A percentile compares a stretch with the other conserved stretches of the same genome.
Evolutionary conservation across 64 coral and sea anemone genomes (phyloP).

Genomic region (Montipora cactus): DNA sequence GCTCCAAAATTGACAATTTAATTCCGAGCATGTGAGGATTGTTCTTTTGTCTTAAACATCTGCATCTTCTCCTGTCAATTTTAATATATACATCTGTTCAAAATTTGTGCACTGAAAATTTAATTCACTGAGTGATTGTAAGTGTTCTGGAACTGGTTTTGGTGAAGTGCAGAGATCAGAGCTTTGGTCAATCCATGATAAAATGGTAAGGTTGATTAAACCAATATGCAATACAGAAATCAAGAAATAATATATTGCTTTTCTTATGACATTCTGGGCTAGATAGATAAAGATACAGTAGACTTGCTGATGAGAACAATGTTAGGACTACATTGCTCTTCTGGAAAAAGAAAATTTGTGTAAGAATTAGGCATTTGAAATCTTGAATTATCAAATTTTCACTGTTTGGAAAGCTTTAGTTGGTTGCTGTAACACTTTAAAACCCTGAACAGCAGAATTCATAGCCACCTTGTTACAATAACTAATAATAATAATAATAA

Average conservation of each 20-base stretch:
- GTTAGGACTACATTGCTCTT: background rate
- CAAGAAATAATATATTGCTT: too few species aligned
- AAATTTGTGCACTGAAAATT: background rate
- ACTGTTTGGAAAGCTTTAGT: too few species aligned
- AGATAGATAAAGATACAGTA: background rate
- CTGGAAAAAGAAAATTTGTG: too few species aligned
- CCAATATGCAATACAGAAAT: too few species aligned
- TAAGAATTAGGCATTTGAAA: too few species aligned
- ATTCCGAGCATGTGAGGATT: background rate
- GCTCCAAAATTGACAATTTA: background rate
- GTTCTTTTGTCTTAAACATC: conserved; percentile 5
- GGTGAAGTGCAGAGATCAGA: background rate
- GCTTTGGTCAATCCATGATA: background rate
- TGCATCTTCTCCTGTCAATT: background rate
- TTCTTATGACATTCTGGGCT: too few species aligned
- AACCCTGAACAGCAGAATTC: too few species aligned
- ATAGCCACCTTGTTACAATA: too few species aligned
- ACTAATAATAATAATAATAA: too few species aligned
- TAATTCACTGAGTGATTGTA: background rate
- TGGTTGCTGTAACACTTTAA: too few species aligned
- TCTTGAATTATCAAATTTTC: too few species aligned
- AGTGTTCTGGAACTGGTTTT: background rate
- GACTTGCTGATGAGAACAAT: background rate
- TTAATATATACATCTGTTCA: background rate
- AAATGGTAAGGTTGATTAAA: background rate